Evolutionary conservation across 2,113 vertebrate genomes (phyloP), one percentile per base, ranked within the genome.

Genomic region (Otolemur garnettii): DNA sequence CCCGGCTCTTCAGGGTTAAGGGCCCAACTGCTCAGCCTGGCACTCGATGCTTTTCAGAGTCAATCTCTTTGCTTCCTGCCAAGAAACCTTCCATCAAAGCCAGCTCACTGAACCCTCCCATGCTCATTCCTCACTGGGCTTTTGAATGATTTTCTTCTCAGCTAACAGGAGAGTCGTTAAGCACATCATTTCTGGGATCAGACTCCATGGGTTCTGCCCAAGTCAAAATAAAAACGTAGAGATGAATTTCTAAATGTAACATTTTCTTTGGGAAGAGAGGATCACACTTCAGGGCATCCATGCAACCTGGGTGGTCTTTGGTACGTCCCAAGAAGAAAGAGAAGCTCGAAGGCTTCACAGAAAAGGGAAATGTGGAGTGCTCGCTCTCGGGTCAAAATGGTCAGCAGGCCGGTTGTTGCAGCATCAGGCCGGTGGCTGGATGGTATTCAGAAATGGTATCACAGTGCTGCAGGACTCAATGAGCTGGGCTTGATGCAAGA

Each of bases 121-220:
- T 26, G 77, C 45, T 24, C 45, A 19, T n/a, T 66, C 35, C 42
- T 84, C 57, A 30, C 35, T 66, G 62, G 35, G 35, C 33, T 82
- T 95, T 77, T 87, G 55, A 78, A 66, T 22, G 50, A n/a, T 59
- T 38, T 35, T 82, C 94, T 79, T 79, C 64, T 60, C 62, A 26
- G 15, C 57, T 50, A 17, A 74, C n/a, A 28, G 53, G n/a, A 33
- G 7, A 57, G 9, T 13, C 30, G 55, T 82, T 59, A 57, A 62
- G 10, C 22, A 30, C 35, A 24, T 12, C 4, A n/a, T 11, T 78
- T 82, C 69, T 87, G 33, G 30, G 77, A 59, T 22, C 21, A 50
- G 21, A 53, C 62, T 64, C 69, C 24, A 2, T 33, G 55, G 77
- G 55, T 74, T 71, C 69, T 38, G 69, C 18, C 19, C 35, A 71